Evolutionary conservation across 2,888 invertebrate species (phyloP).

Genomic region (Lasius fuliginosus): DNA sequence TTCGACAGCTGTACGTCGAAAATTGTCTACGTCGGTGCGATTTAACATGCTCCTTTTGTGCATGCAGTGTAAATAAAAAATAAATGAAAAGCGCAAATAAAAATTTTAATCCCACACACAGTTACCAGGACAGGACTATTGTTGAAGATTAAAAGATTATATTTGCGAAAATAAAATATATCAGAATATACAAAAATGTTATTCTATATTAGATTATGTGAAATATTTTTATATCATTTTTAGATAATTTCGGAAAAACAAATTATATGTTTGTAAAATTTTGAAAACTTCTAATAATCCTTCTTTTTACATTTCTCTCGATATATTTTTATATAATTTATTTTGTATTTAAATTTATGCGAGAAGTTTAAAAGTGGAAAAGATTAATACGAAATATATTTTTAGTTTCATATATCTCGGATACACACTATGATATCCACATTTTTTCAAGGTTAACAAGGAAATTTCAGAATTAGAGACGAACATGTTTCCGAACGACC

Average conservation of each 20-base stretch:
- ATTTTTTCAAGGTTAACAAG: not conserved
- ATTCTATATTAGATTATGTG: not conserved
- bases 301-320: not conserved
- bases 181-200: constrained; percentile 5
- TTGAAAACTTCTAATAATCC: not conserved
- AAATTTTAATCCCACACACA: not conserved
- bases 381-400: not conserved
- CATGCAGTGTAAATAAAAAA: not conserved
- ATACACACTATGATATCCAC: not conserved
- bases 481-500: not conserved
- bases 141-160: not conserved
- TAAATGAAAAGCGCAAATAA: not conserved
- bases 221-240: constrained; percentile 2
- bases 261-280: not conserved
- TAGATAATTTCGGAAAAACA: not conserved
- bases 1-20: not conserved
- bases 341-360: not conserved
- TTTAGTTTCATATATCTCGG: not conserved
- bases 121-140: not conserved
- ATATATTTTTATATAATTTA: not conserved
- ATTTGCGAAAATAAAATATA: not conserved
- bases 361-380: not conserved
- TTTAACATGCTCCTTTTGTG: not conserved
- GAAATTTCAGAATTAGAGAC: not conserved
- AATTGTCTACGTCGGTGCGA: not conserved